Percentiles rank a stretch among this genome's conserved stretches.
These are phyloP conservation scores for Colossoma macropomum DNA, from an alignment of 2,113 vertebrate species.

Conservation along the genomic window DNA sequence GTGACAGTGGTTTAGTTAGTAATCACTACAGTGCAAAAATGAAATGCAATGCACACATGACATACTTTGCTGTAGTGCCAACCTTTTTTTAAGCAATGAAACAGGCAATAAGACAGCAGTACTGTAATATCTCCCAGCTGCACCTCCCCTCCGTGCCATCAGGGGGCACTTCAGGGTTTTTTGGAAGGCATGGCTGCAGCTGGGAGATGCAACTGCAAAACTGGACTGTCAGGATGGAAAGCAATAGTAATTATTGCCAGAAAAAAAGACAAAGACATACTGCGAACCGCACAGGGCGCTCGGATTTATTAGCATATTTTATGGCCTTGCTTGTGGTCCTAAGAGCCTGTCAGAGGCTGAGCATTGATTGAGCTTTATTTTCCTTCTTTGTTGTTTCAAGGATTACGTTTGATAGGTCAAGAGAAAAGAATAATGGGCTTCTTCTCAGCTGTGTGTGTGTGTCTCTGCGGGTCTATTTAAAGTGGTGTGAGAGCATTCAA, in stretches of 20 bases:
- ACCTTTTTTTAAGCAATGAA: no score
- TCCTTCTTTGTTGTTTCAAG: not conserved
- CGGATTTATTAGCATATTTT: not conserved
- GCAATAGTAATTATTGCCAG: not conserved
- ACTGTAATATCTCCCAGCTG: not conserved
- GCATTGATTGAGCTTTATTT: not conserved
- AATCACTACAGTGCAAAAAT: no score
- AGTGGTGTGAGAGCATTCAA: not conserved
- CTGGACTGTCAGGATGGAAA: not conserved
- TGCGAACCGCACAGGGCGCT: not conserved
- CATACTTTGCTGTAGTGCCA: no score
- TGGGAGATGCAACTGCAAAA: not conserved
- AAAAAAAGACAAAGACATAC: not conserved
- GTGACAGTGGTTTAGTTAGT: no score
- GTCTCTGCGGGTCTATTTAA: constrained; percentile 2
- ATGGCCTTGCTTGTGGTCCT: not conserved
- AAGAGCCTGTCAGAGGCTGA: not conserved
- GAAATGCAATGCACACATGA: no score
- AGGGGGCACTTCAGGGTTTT: constrained; percentile 24
- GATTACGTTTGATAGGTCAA: not conserved
- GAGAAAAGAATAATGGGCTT: constrained; percentile 14
- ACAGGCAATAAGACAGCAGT: not conserved
- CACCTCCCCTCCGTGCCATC: constrained; percentile 28
- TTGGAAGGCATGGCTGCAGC: not conserved
- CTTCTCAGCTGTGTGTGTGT: not conserved